These are phyloP conservation scores for Congeria kusceri DNA, from an alignment of 2,888 invertebrate species.

Conservation along the genomic window DNA sequence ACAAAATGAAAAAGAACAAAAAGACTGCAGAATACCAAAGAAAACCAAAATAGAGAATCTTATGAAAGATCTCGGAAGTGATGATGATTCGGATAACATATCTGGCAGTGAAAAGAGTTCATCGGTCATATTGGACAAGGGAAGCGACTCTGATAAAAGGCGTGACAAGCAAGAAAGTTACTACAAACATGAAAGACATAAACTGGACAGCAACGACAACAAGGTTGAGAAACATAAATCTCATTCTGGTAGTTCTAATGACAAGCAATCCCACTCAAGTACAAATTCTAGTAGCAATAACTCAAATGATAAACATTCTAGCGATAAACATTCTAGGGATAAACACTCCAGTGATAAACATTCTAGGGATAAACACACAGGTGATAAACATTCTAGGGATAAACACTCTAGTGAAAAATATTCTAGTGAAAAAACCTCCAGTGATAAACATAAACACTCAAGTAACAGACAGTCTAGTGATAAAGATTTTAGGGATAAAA, in stretches of 20 bases:
- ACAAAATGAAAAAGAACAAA: constrained; percentile 56
- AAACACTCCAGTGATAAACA: constrained; percentile 13
- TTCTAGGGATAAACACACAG: constrained; percentile 11
- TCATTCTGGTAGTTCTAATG: background rate
- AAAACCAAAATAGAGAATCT: constrained; percentile 37
- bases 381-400: background rate
- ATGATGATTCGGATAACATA: constrained; percentile 20
- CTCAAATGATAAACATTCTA: constrained; percentile 12
- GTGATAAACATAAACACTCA: constrained; percentile 33
- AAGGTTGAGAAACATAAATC: constrained; percentile 36
- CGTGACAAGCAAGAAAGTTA: constrained; percentile 28
- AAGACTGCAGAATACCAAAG: constrained; percentile 62
- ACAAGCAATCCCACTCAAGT: constrained; percentile 10
- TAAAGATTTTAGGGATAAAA: constrained; percentile 11
- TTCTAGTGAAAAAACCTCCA: constrained; percentile 6
- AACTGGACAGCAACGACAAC: constrained; percentile 34
- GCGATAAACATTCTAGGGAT: constrained; percentile 28
- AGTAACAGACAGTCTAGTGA: constrained; percentile 7
- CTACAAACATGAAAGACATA: constrained; percentile 49
- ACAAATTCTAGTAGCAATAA: constrained; percentile 6
- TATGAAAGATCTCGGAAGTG: constrained; percentile 50
- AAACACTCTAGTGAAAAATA: constrained; percentile 7
- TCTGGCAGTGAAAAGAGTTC: too few species aligned
- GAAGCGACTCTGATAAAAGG: background rate
- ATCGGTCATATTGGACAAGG: too few species aligned